Base-by-base conservation (phyloP, 1,140 invertebrate genomes). In the Megathymus violae region DNA sequence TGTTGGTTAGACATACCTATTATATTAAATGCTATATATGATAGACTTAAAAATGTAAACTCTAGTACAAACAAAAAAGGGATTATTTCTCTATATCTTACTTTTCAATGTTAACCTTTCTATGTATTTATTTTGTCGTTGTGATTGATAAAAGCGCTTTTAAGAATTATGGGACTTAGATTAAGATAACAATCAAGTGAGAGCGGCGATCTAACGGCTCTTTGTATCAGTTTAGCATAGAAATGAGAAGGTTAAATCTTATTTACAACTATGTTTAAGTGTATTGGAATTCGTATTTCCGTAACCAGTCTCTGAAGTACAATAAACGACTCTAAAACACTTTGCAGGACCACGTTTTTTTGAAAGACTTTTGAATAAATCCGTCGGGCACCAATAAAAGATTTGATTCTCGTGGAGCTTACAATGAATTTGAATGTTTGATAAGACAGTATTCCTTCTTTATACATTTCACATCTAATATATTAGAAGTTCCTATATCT, bases 301-400 rank as follows among this genome's bases (percentile, higher is more conserved):
- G 22, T 25, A 22, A 58, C 25, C 52, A 31, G 17, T 31, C 22
- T 34, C n/a, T 44, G 34, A 13, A 27, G n/a, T 13, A 46, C 41
- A 46, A 58, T 58, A 58, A 58, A 58, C 54, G 46, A 46, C 54
- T 34, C 22, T 46, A 34, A 58, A 17, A 46, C 54, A 58, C 41
- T 46, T 36, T 11, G 27, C 4, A 9, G 27, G 40, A 46, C 22
- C 27, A 36, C 46, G 34, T 10, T 27, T 44, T 34, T 54, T 58
- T 13, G 13, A 16, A 44, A 36, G 11, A 25, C 25, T 46, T 46
- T 58, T 44, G 27, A 58, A 54, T 54, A 54, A 54, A 46, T 58
- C 41, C 44, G 1, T n/a, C 15, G 15, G 10, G 3, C 31, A 19
- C 15, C 25, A 46, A 31, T 46, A 58, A 13, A 58, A n/a, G 11